Percentiles rank a stretch among this genome's conserved stretches.
Evolutionary conservation across 2,888 invertebrate species (phyloP).

Genomic region (Coleophora flavipennella): DNA sequence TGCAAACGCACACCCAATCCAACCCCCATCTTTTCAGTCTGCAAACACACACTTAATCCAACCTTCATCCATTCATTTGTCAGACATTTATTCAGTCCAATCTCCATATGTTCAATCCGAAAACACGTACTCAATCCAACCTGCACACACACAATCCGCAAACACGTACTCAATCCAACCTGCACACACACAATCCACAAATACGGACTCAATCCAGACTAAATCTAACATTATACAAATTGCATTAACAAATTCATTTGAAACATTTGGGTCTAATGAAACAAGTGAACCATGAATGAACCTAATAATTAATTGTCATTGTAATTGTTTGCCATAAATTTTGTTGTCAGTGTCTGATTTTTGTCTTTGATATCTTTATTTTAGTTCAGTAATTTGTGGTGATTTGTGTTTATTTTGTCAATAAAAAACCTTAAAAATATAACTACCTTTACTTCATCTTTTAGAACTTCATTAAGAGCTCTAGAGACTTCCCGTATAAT

Average conservation of each 20-base stretch:
- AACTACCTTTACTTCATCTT: slow-evolving; percentile 23
- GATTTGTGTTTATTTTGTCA: too few species aligned
- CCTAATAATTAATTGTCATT: background rate
- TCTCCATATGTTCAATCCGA: too few species aligned
- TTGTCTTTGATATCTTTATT: too few species aligned
- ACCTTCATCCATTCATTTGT: slow-evolving; percentile 3
- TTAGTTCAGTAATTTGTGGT: too few species aligned
- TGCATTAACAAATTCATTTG: slow-evolving; percentile 11
- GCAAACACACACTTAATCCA: background rate
- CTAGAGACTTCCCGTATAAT: slow-evolving; percentile 23
- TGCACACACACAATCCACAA: background rate
- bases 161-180: too few species aligned
- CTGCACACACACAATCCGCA: background rate
- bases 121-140: too few species aligned
- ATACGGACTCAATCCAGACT: slow-evolving; percentile 11
- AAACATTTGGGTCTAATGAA: slow-evolving; percentile 12
- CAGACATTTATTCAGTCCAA: slow-evolving; percentile 6
- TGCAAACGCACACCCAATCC: background rate
- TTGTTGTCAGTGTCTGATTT: too few species aligned
- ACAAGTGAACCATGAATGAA: slow-evolving; percentile 13
- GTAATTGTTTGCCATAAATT: too few species aligned
- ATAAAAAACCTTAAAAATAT: too few species aligned
- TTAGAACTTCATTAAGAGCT: slow-evolving; percentile 24
- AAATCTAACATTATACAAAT: slow-evolving; percentile 14
- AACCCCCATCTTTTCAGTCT: slow-evolving; percentile 6